Percentiles rank a stretch among this genome's conserved stretches.
Evolutionary conservation across 2,113 vertebrate genomes (phyloP).

Genomic region (Centropus bengalensis): DNA sequence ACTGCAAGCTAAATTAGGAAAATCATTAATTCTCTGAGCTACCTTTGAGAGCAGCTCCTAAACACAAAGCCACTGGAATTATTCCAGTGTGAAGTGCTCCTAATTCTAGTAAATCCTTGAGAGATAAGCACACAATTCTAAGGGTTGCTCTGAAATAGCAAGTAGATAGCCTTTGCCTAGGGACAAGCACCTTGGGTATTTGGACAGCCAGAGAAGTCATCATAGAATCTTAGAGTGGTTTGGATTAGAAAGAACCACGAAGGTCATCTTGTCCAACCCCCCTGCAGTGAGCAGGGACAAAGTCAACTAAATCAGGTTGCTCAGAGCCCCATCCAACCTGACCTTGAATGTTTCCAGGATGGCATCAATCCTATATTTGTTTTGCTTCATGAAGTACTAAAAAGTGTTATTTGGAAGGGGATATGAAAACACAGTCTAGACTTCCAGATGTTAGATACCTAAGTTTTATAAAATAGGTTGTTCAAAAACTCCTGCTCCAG

Average conservation of each 20-base stretch:
- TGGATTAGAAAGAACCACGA: too few species aligned
- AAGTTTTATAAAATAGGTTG: neutral
- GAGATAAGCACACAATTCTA: neutral
- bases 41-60: neutral
- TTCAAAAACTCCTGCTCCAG: neutral
- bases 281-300: too few species aligned
- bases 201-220: neutral
- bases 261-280: too few species aligned
- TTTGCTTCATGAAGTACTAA: neutral
- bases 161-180: neutral
- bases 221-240: too few species aligned
- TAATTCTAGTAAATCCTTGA: neutral
- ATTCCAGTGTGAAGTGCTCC: neutral
- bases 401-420: neutral
- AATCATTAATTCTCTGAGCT: neutral
- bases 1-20: neutral
- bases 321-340: too few species aligned
- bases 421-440: neutral
- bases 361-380: neutral
- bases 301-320: too few species aligned
- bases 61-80: neutral
- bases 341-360: too few species aligned
- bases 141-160: neutral
- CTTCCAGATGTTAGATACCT: neutral
- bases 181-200: neutral